These are phyloP conservation scores for Aselliscus stoliczkanus DNA, from an alignment of 2,797 vertebrate genomes.

Conservation along the genomic window DNA sequence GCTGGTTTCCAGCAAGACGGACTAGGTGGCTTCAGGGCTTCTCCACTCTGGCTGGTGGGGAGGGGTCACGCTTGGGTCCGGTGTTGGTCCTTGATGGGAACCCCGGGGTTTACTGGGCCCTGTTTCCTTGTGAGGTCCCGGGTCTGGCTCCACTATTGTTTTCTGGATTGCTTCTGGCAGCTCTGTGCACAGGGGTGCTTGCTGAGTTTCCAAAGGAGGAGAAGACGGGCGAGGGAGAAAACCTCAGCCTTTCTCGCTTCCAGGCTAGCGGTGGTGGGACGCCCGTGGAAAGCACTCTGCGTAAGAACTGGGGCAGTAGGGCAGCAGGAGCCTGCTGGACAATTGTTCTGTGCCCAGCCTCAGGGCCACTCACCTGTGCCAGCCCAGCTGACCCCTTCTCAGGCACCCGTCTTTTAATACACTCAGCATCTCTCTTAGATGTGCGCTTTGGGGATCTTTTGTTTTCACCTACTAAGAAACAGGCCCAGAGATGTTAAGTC, in stretches of 20 bases:
- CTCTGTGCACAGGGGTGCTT: neutral
- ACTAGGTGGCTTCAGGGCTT: neutral
- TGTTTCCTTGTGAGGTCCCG: neutral
- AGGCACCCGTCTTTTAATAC: no score
- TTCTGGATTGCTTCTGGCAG: neutral
- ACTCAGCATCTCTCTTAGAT: fast-evolving
- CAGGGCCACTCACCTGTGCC: neutral
- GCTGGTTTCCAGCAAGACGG: neutral
- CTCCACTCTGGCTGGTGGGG: no score
- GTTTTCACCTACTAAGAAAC: neutral
- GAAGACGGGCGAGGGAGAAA: neutral
- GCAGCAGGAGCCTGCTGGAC: neutral
- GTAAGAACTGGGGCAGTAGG: neutral
- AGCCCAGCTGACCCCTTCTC: neutral
- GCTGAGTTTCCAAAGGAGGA: neutral
- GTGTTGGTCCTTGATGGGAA: neutral
- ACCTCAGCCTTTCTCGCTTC: neutral
- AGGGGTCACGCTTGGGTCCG: neutral
- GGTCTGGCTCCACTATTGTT: neutral
- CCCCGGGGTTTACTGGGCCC: neutral
- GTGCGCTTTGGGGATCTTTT: neutral
- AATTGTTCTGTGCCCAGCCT: neutral
- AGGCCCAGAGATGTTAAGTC: neutral
- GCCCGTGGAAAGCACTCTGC: neutral
- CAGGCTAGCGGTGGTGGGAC: neutral